Conservation (phyloP, 2,113 vertebrate genomes). For the Erinaceus europaeus region DNA sequence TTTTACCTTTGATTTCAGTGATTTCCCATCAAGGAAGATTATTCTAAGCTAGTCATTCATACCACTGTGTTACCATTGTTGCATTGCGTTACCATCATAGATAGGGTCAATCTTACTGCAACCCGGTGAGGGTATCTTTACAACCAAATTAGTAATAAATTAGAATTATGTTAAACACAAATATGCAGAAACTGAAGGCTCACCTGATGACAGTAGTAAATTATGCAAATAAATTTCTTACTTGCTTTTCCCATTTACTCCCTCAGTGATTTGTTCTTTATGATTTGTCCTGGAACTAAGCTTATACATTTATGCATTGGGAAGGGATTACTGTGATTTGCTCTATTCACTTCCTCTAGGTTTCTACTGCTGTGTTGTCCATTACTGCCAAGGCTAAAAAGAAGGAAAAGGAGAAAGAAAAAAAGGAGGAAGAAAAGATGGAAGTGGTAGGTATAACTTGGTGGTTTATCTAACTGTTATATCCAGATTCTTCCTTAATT, state of each 20-base stretch:
- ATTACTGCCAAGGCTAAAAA: constrained; percentile 99
- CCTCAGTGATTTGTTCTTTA: background rate
- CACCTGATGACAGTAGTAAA: background rate
- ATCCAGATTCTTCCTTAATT: background rate
- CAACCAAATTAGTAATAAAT: background rate
- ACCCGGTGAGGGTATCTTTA: background rate
- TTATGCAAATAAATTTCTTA: background rate
- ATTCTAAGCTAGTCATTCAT: background rate
- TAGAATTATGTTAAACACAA: background rate
- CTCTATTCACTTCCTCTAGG: constrained; percentile 81
- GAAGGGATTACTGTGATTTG: background rate
- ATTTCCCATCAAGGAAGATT: background rate
- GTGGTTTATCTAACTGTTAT: background rate
- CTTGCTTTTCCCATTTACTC: constrained; percentile 13
- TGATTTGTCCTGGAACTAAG: background rate
- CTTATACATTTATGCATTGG: background rate
- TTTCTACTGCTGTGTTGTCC: constrained; percentile 97
- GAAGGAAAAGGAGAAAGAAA: constrained; percentile 97
- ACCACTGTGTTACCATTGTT: background rate
- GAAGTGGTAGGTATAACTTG: constrained; percentile 91
- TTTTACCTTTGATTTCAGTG: constrained; percentile 29
- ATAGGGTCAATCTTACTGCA: background rate
- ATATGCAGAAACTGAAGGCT: background rate
- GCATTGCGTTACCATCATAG: too few relatives aligned
- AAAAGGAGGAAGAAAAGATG: constrained; percentile 94